phyloP scores from a whole-genome alignment of 2,888 invertebrate species.

The Silvanus unidentatus region DNA sequence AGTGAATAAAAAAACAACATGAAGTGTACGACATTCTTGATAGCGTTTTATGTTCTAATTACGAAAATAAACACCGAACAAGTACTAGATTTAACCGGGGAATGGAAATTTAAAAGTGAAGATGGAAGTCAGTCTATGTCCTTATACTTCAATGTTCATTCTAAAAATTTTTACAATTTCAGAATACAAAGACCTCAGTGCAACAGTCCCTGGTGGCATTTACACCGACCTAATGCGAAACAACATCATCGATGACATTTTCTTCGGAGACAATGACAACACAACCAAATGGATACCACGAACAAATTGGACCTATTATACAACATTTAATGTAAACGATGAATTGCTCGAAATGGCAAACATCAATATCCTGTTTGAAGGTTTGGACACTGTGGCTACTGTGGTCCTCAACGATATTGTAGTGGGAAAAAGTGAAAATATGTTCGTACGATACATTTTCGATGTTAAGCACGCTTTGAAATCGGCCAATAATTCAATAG shows the following conservation, averaged over 20 bases:
- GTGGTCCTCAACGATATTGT: slow-evolving; percentile 65
- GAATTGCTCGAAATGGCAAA: slow-evolving; percentile 37
- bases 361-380: slow-evolving; percentile 66
- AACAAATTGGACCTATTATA: slow-evolving; percentile 72
- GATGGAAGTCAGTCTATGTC: too few species aligned
- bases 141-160: too few species aligned
- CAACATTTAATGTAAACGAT: slow-evolving; percentile 52
- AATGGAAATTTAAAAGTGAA: too few species aligned
- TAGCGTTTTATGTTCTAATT: too few species aligned
- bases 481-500: slow-evolving; percentile 39
- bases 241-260: slow-evolving; percentile 56
- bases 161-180: too few species aligned
- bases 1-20: too few species aligned
- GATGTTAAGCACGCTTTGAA: slow-evolving; percentile 57
- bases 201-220: slow-evolving; percentile 71
- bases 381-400: slow-evolving; percentile 79
- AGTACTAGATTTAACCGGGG: too few species aligned
- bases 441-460: slow-evolving; percentile 76
- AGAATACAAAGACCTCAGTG: slow-evolving; percentile 37
- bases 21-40: too few species aligned
- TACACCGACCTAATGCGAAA: slow-evolving; percentile 66
- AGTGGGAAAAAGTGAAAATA: slow-evolving; percentile 68
- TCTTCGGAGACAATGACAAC: slow-evolving; percentile 70
- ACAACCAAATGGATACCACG: slow-evolving; percentile 76
- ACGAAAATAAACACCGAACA: too few species aligned